Percentiles rank a stretch among this genome's conserved stretches.
Evolutionary conservation across 2,888 invertebrate species (phyloP).

Genomic region (Lithophane ornitopus): DNA sequence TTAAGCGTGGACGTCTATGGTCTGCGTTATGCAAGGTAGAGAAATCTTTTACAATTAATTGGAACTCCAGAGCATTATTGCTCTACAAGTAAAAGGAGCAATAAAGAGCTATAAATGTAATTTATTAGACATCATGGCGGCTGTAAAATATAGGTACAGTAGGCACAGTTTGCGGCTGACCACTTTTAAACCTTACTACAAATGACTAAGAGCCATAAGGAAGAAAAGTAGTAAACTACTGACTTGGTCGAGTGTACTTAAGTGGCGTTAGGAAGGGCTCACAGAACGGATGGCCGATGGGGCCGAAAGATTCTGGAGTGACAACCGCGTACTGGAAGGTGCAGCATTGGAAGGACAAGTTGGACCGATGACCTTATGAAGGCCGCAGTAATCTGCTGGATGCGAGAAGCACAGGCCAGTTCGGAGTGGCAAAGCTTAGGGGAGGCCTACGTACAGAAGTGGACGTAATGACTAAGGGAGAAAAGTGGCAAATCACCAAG

Average conservation of each 20-base stretch:
- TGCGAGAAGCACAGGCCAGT: too few species aligned
- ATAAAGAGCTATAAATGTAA: slow-evolving; percentile 5
- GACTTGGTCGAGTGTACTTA: neutral
- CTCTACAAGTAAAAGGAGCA: neutral
- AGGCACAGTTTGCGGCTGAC: neutral
- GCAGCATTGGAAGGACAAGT: neutral
- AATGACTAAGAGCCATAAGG: too few species aligned
- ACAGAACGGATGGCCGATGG: neutral
- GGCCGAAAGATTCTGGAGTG: neutral
- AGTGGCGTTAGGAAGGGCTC: neutral
- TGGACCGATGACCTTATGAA: neutral
- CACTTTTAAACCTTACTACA: neutral
- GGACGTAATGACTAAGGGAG: neutral
- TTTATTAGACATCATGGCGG: neutral
- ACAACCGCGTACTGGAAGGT: neutral
- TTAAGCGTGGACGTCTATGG: slow-evolving; percentile 59
- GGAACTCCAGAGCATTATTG: slow-evolving; percentile 32
- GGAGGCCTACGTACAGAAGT: neutral
- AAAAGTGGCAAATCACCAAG: too few species aligned
- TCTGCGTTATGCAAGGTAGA: slow-evolving; percentile 61
- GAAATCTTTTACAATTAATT: slow-evolving; percentile 57
- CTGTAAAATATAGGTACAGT: neutral
- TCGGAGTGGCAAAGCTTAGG: neutral
- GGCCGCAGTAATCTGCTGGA: too few species aligned
- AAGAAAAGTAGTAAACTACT: too few species aligned